Evolutionary conservation across 2,888 invertebrate species (phyloP).

Genomic region (Cotesia congregata): DNA sequence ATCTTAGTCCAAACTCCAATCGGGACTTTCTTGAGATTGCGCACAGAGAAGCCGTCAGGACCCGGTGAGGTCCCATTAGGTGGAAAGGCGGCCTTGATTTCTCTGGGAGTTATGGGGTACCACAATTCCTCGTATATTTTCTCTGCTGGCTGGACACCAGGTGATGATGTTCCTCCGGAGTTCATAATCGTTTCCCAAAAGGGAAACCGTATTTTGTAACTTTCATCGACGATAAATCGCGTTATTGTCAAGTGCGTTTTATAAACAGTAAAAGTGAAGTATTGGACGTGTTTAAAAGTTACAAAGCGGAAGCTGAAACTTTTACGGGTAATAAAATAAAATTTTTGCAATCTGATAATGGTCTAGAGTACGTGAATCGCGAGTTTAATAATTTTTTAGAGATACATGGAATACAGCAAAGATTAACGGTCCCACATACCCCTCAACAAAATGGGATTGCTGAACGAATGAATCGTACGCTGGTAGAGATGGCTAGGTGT

Average conservation of each 20-base stretch:
- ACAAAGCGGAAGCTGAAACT: constrained; percentile 37
- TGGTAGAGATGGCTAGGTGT: constrained; percentile 52
- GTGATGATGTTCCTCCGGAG: neutral
- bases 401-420: constrained; percentile 50
- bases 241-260: constrained; percentile 43
- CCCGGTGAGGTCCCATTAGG: constrained; percentile 19
- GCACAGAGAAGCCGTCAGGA: constrained; percentile 22
- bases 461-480: constrained; percentile 54
- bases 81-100: constrained; percentile 26
- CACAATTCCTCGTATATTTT: constrained; percentile 28
- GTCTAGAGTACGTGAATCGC: constrained; percentile 43
- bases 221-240: constrained; percentile 46
- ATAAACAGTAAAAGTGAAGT: constrained; percentile 42
- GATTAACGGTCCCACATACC: constrained; percentile 50
- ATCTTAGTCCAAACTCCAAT: neutral
- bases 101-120: constrained; percentile 23
- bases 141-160: neutral
- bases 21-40: neutral
- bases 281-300: constrained; percentile 39
- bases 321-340: constrained; percentile 44
- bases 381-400: constrained; percentile 46
- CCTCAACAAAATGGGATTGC: constrained; percentile 57
- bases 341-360: constrained; percentile 46
- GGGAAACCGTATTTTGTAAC: constrained; percentile 43
- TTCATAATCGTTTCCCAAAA: constrained; percentile 41